phyloP scores from a whole-genome alignment of 2,113 vertebrate species.

The Poeciliopsis occidentalis region DNA sequence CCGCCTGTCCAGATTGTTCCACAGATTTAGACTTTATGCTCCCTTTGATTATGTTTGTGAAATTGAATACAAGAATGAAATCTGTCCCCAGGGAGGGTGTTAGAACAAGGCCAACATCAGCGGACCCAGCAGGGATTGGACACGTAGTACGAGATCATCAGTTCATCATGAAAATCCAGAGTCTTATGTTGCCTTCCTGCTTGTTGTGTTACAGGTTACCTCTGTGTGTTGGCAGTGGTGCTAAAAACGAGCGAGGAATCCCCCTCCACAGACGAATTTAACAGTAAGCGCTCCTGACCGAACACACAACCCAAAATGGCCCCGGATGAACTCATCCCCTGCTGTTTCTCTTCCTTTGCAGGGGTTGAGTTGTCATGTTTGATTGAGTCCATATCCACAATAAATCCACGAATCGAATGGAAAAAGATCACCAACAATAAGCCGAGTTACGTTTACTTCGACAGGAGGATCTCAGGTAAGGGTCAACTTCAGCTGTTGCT shows the following conservation, averaged over 20 bases:
- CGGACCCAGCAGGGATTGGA: constrained; percentile 30
- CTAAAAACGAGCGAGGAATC: constrained; percentile 83
- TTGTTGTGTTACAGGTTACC: constrained; percentile 81
- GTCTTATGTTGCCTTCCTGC: constrained; percentile 8
- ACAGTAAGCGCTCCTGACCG: constrained; percentile 82
- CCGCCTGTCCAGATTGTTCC: constrained; percentile 32
- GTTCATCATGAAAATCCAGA: constrained; percentile 32
- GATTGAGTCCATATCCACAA: constrained; percentile 88
- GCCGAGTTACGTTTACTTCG: constrained; percentile 91
- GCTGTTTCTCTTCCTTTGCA: constrained; percentile 45
- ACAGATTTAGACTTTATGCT: constrained; percentile 22
- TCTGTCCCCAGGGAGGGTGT: constrained; percentile 36
- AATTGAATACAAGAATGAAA: constrained; percentile 45
- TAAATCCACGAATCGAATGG: constrained; percentile 92
- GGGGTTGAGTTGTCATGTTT: constrained; percentile 92
- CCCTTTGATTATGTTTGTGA: constrained; percentile 54
- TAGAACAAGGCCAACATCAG: constrained; percentile 31
- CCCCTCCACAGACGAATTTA: constrained; percentile 93
- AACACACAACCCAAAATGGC: not conserved
- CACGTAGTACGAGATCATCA: constrained; percentile 31
- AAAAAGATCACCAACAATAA: constrained; percentile 90
- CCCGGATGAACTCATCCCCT: not conserved
- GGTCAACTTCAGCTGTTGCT: too few species aligned
- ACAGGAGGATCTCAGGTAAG: constrained; percentile 88
- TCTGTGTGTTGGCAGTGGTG: constrained; percentile 85